Evolutionary conservation across 2,113 vertebrate species (phyloP).

Genomic region (Rana temporaria): DNA sequence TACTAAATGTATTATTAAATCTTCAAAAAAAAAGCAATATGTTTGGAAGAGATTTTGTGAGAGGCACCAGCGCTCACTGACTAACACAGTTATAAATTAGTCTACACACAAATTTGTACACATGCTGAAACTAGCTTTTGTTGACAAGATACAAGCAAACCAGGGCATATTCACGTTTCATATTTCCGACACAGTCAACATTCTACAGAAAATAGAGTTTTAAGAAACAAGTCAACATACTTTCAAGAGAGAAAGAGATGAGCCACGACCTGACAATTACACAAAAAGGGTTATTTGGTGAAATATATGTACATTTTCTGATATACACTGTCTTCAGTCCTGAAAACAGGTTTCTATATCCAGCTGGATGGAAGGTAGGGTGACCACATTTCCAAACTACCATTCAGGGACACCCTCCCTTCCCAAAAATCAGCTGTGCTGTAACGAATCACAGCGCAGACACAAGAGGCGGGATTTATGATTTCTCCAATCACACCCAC

Average conservation of each 20-base stretch:
- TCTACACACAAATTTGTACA: slow-evolving; percentile 62
- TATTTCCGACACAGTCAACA: slow-evolving; percentile 59
- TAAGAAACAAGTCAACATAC: not conserved
- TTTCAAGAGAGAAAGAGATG: not conserved
- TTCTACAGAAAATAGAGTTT: not conserved
- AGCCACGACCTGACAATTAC: not conserved
- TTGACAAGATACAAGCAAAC: slow-evolving; percentile 68
- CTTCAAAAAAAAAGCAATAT: slow-evolving; percentile 67
- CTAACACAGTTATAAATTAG: slow-evolving; percentile 71
- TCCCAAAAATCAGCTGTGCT: too few relatives aligned
- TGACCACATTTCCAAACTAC: too few relatives aligned
- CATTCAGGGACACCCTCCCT: too few relatives aligned
- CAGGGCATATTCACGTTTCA: slow-evolving; percentile 69
- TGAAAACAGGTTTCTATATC: too few relatives aligned
- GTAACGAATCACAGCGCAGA: too few relatives aligned
- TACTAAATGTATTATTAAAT: slow-evolving; percentile 68
- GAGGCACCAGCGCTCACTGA: slow-evolving; percentile 68
- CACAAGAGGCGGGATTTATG: too few relatives aligned
- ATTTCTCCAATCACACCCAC: too few relatives aligned
- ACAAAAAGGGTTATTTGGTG: not conserved
- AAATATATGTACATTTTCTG: too few relatives aligned
- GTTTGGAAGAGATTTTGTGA: slow-evolving; percentile 71
- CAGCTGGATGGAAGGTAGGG: too few relatives aligned
- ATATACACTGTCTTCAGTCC: too few relatives aligned
- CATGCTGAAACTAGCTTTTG: slow-evolving; percentile 71